Base-by-base conservation (phyloP, 2,113 vertebrate species). In the Rafetus swinhoei region DNA sequence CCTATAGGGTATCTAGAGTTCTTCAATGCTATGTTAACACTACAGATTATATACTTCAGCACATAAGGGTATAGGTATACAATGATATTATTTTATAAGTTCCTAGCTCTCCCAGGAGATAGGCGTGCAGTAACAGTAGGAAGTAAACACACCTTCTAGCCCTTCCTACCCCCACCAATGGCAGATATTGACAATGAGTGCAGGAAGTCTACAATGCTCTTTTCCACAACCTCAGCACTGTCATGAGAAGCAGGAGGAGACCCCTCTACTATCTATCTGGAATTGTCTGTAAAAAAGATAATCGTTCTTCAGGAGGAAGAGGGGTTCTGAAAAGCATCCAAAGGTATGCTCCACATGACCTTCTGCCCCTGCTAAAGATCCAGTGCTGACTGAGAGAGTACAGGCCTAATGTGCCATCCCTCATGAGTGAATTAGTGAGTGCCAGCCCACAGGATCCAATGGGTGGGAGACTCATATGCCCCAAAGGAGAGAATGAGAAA, bases 101-200 rank as follows among this genome's bases (percentile, higher is more conserved):
- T 11, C 16, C 32, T 57, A 55, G 5, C 9, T 82, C 69, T 94
- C 39, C 27, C n/a, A 65, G 8, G 15, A 52, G 6, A 79, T 32
- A 1, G 4, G 9, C 6, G 25, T 53, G 32, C 32, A 79, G 1
- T 45, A 74, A 4, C 1, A 54, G 0, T 0, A 88, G 7, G 21
- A 81, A 1, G 18, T 27, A 76, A 35, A 83, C 22, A 60, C 27
- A 2, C 27, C 9, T 81, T 15, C 14, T 22, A 2, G 2, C 29
- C 4, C 13, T 15, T 9, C 2, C 1, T 0, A 1, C 25, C 25
- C 77, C 82, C 32, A 45, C 8, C 18, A 80, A 16, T 19, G 65
- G 22, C 7, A 94, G 12, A 62, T 62, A 25, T 62, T 25, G 60
- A 62, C 27, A n/a, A 69, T 9, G n/a, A 10, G 32, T 18, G 12